A percentile compares a stretch with the other conserved stretches of the same genome.
These are phyloP conservation scores for Onychomys torridus DNA, from an alignment of 2,797 vertebrate genomes.

Conservation along the genomic window DNA sequence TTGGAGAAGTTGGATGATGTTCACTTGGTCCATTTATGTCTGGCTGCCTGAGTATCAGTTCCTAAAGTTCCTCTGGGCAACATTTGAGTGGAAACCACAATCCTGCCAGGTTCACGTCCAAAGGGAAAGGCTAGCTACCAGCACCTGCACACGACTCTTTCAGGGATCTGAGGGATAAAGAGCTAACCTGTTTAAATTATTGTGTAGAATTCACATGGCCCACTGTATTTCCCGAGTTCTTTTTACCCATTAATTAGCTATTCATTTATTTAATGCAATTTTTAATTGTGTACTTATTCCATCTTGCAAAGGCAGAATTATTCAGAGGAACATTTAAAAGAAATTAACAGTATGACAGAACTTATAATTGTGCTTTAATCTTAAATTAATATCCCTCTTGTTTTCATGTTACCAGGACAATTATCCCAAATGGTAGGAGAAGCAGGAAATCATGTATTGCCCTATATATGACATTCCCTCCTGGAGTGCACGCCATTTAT, in stretches of 20 bases:
- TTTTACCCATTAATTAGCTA: constrained; percentile 81
- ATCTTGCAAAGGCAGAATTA: constrained; percentile 80
- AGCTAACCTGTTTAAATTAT: constrained; percentile 60
- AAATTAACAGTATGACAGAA: constrained; percentile 82
- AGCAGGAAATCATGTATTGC: constrained; percentile 83
- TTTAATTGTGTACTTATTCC: constrained; percentile 83
- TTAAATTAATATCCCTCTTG: constrained; percentile 82
- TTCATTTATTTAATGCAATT: constrained; percentile 83
- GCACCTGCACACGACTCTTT: background rate
- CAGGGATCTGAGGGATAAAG: constrained; percentile 62
- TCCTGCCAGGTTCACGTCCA: background rate
- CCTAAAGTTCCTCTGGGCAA: background rate
- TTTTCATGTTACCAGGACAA: constrained; percentile 79
- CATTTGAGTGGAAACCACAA: background rate
- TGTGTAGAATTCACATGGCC: constrained; percentile 64
- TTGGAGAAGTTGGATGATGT: background rate
- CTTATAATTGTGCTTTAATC: constrained; percentile 84
- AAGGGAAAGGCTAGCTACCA: background rate
- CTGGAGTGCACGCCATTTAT: constrained; percentile 73
- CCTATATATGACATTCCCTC: constrained; percentile 79
- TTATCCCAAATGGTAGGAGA: constrained; percentile 79
- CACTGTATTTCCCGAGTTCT: constrained; percentile 74
- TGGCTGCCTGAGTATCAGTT: background rate
- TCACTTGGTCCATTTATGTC: background rate
- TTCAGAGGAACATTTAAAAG: constrained; percentile 81